Conservation (phyloP, 2,888 invertebrate genomes). For the Thyatira batis region DNA sequence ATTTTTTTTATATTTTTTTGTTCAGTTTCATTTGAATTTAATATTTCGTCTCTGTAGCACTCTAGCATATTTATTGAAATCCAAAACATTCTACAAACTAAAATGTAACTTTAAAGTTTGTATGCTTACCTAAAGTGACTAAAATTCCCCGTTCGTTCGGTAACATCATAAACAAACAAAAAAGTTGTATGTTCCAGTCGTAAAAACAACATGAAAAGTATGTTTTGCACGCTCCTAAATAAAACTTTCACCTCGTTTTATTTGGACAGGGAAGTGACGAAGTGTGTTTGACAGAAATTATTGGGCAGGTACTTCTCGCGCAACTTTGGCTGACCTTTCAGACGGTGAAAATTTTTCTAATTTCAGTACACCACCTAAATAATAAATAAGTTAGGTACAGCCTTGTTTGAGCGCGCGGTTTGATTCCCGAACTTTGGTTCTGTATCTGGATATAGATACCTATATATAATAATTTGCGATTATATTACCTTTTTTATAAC, state of each 20-base stretch:
- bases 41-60: not conserved
- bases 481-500: too few species aligned
- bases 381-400: too few species aligned
- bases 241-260: constrained; percentile 33
- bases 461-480: too few species aligned
- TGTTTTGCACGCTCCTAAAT: constrained; percentile 33
- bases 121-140: constrained; percentile 34
- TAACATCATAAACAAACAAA: constrained; percentile 47
- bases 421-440: too few species aligned
- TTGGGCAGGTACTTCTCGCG: constrained; percentile 4
- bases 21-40: not conserved
- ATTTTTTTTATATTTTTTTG: too few species aligned
- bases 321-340: not conserved
- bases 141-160: constrained; percentile 25
- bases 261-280: constrained; percentile 27
- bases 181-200: constrained; percentile 36
- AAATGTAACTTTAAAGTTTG: constrained; percentile 26
- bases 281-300: constrained; percentile 17
- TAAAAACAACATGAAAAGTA: constrained; percentile 47
- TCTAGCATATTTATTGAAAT: not conserved
- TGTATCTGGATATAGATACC: too few species aligned
- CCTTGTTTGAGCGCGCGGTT: not conserved
- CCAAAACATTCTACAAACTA: not conserved
- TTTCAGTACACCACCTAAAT: too few species aligned
- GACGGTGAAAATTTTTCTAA: too few species aligned